phyloP scores from a whole-genome alignment of 2,888 invertebrate genomes.

The Sylvicola cinctus region DNA sequence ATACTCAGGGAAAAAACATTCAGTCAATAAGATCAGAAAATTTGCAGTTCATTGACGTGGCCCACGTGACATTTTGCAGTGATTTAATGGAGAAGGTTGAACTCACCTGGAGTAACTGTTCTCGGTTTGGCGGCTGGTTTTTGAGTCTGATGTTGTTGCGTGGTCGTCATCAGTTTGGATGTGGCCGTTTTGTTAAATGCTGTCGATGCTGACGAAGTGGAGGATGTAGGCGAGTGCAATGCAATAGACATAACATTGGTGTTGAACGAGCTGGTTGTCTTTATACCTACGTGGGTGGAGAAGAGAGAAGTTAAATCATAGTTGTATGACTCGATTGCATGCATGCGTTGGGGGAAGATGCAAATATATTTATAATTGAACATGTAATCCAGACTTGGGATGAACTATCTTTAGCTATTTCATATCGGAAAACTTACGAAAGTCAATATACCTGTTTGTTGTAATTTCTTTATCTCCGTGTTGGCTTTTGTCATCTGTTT shows the following conservation, averaged over 20 bases:
- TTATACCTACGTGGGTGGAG: too few species aligned
- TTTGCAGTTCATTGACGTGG: not conserved
- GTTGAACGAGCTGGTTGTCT: slow-evolving; percentile 12
- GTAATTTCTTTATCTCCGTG: not conserved
- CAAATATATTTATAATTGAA: too few species aligned
- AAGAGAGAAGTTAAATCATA: too few species aligned
- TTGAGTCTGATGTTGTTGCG: slow-evolving; percentile 8
- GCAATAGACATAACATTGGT: slow-evolving; percentile 25
- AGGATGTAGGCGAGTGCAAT: slow-evolving; percentile 11
- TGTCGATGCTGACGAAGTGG: slow-evolving; percentile 13
- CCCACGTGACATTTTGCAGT: not conserved
- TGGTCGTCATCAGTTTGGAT: slow-evolving; percentile 5
- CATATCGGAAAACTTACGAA: not conserved
- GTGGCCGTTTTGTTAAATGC: not conserved
- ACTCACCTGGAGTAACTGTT: slow-evolving; percentile 11
- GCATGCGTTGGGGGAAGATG: too few species aligned
- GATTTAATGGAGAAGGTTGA: slow-evolving; percentile 4
- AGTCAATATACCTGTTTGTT: not conserved
- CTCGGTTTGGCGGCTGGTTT: slow-evolving; percentile 20
- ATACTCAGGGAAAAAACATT: too few species aligned
- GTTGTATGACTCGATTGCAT: too few species aligned
- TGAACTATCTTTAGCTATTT: slow-evolving; percentile 3
- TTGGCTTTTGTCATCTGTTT: not conserved
- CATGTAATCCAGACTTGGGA: not conserved
- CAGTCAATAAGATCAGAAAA: too few species aligned